Conservation (phyloP, 2,797 vertebrate genomes). For the Decapterus maruadsi region DNA sequence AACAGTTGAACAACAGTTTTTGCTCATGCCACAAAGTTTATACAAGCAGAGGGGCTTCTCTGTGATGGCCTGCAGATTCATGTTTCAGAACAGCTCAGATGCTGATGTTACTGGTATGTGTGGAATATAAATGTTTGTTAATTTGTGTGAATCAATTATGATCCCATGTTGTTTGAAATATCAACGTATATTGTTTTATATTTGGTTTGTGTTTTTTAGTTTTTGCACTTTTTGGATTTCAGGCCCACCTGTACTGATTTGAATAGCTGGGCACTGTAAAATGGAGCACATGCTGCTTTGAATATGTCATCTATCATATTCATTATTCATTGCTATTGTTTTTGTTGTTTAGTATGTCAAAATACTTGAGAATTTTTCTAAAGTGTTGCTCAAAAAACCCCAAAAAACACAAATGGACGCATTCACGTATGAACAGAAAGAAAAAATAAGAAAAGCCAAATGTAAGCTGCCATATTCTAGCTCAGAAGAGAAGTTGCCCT, state of each 20-base stretch:
- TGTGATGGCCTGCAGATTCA: too few relatives aligned
- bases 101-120: too few relatives aligned
- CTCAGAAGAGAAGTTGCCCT: slow-evolving; percentile 13
- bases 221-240: too few relatives aligned
- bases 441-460: slow-evolving; percentile 19
- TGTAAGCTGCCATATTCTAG: not conserved
- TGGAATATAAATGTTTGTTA: too few relatives aligned
- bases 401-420: not conserved
- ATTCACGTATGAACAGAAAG: not conserved
- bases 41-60: not conserved
- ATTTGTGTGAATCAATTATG: not conserved
- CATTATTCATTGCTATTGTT: not conserved
- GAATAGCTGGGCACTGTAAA: too few relatives aligned
- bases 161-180: too few relatives aligned
- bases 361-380: slow-evolving; percentile 3
- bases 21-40: not conserved
- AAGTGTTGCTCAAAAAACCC: not conserved
- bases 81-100: too few relatives aligned
- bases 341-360: not conserved
- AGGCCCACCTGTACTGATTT: too few relatives aligned
- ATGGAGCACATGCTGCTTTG: too few relatives aligned
- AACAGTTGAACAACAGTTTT: not conserved
- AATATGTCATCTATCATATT: not conserved
- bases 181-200: too few relatives aligned
- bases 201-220: too few relatives aligned